Evolutionary conservation across 2,797 vertebrate species (phyloP).

Genomic region (Sternarchorhynchus goeldii): DNA sequence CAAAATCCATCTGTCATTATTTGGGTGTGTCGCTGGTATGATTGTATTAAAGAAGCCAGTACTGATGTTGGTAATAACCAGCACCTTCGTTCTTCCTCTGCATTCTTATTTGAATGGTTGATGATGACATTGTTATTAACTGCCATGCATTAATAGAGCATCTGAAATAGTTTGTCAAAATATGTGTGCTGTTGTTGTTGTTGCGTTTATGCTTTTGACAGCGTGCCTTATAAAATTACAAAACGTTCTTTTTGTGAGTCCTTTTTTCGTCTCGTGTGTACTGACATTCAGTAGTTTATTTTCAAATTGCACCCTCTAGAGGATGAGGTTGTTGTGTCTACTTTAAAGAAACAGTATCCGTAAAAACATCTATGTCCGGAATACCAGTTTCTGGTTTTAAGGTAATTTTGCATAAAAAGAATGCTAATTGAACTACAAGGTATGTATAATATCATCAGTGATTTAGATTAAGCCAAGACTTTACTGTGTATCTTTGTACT

Average conservation of each 20-base stretch:
- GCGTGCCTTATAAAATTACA: too few species aligned
- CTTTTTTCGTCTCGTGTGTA: too few species aligned
- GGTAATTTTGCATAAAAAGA: conserved; percentile 4
- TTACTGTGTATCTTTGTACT: background rate
- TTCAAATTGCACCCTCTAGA: background rate
- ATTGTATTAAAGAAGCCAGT: conserved; percentile 8
- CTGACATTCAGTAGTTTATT: too few species aligned
- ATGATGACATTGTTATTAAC: background rate
- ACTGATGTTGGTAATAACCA: conserved; percentile 40
- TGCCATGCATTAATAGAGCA: background rate
- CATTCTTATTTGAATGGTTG: background rate
- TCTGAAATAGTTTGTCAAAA: background rate
- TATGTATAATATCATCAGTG: too few species aligned
- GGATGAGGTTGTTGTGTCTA: background rate
- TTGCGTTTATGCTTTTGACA: too few species aligned
- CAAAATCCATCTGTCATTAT: background rate
- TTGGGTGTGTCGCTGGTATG: background rate
- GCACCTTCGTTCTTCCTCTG: background rate
- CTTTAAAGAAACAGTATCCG: background rate
- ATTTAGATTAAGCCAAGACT: background rate
- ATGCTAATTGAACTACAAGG: background rate
- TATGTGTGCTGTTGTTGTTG: too few species aligned
- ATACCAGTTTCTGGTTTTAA: conserved; percentile 6
- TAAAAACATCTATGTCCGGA: background rate
- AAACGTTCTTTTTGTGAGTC: too few species aligned